Evolutionary conservation across 2,113 vertebrate species (phyloP).

Genomic region (Himantopus leucocephalus): DNA sequence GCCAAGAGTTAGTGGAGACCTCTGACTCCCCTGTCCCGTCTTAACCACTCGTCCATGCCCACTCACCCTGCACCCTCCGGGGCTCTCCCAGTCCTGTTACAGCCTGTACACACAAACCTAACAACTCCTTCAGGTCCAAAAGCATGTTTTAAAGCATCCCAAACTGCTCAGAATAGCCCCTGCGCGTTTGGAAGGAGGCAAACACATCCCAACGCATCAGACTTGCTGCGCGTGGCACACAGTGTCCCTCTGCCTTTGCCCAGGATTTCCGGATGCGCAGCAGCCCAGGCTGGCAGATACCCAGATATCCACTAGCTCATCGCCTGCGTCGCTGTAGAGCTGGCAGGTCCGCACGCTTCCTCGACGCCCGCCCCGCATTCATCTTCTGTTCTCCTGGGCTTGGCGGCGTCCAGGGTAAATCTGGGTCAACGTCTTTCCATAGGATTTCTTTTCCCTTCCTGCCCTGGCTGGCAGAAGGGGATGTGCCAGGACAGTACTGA

Average conservation of each 20-base stretch:
- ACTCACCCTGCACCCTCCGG: background rate
- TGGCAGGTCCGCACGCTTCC: background rate
- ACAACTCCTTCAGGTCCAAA: background rate
- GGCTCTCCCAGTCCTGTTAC: background rate
- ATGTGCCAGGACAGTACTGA: background rate
- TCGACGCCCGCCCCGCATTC: accelerated
- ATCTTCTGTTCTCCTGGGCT: background rate
- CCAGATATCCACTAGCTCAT: background rate
- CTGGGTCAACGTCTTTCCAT: conserved; percentile 30
- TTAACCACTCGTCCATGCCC: background rate
- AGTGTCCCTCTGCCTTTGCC: background rate
- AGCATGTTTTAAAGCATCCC: background rate
- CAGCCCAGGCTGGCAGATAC: background rate
- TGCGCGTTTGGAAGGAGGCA: background rate
- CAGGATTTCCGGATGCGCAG: background rate
- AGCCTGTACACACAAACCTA: background rate
- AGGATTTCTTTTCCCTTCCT: conserved; percentile 11
- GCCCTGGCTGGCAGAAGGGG: background rate
- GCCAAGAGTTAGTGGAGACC: background rate
- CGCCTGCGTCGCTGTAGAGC: accelerated
- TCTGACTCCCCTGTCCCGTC: background rate
- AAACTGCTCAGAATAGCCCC: background rate
- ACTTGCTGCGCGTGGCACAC: accelerated
- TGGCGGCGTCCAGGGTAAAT: background rate
- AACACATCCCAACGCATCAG: accelerated